Conservation (phyloP, 2,113 vertebrate genomes). For the Alethe castanea region DNA sequence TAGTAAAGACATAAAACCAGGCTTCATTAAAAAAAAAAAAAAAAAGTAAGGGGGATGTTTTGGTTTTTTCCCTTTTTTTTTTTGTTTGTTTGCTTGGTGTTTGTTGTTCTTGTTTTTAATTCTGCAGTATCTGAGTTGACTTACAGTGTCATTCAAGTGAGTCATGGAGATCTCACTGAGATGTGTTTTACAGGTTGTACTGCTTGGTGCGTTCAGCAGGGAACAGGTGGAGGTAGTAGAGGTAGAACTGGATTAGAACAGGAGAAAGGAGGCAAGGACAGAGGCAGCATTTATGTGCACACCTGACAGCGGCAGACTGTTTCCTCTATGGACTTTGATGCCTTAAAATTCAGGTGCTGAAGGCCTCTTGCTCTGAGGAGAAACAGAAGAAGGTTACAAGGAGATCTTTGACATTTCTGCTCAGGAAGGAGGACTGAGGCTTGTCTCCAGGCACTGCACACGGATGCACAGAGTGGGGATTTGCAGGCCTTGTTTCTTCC, state of each 20-base stretch:
- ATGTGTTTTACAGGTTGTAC: rapidly evolving
- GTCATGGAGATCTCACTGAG: not conserved
- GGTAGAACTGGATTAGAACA: not conserved
- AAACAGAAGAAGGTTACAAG: not conserved
- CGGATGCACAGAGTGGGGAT: not conserved
- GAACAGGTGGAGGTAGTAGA: not conserved
- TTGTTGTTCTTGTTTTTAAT: not conserved
- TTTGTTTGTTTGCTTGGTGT: not conserved
- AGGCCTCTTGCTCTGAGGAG: not conserved
- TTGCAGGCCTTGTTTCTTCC: not conserved
- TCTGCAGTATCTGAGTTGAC: not conserved
- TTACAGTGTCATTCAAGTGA: not conserved
- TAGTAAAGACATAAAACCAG: not conserved
- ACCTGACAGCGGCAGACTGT: not conserved
- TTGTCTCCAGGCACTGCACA: not conserved
- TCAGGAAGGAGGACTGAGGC: not conserved
- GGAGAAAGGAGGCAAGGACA: not conserved
- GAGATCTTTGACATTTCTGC: not conserved
- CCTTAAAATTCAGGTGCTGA: not conserved
- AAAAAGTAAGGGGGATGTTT: not conserved
- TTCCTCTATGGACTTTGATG: rapidly evolving
- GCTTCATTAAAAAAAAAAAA: not conserved
- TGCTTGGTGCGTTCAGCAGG: not conserved
- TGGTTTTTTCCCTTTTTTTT: not conserved
- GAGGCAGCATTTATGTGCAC: not conserved